Conservation (phyloP, 2,888 invertebrate genomes). For the Buathra laborator region DNA sequence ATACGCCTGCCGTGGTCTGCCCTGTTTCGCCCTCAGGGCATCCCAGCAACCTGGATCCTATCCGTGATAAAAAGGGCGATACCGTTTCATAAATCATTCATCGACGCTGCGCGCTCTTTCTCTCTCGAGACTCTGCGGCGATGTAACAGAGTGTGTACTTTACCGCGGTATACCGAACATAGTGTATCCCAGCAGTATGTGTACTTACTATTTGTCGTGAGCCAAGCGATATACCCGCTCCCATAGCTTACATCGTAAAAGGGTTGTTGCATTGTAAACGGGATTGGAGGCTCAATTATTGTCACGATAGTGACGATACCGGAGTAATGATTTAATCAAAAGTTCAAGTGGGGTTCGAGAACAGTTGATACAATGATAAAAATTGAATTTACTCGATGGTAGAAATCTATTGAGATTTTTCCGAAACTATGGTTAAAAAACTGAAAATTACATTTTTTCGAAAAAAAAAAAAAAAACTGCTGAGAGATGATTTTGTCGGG, state of each 20-base stretch:
- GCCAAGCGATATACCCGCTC: slow-evolving; percentile 10
- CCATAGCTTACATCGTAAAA: neutral
- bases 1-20: slow-evolving; percentile 12
- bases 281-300: neutral
- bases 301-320: slow-evolving; percentile 15
- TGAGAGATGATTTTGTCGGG: too few relatives aligned
- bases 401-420: too few relatives aligned
- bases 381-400: too few relatives aligned
- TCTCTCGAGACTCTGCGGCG: neutral
- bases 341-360: too few relatives aligned
- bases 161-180: slow-evolving; percentile 19
- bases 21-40: slow-evolving; percentile 48
- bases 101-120: slow-evolving; percentile 52
- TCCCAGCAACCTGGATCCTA: slow-evolving; percentile 37
- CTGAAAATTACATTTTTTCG: too few relatives aligned
- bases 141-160: slow-evolving; percentile 44
- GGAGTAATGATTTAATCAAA: slow-evolving; percentile 10
- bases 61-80: slow-evolving; percentile 67
- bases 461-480: too few relatives aligned
- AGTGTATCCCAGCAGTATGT: neutral
- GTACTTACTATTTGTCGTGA: slow-evolving; percentile 51
- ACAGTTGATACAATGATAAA: too few relatives aligned
- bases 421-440: too few relatives aligned
- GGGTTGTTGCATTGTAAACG: slow-evolving; percentile 2
- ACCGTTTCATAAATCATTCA: slow-evolving; percentile 71